phyloP scores from a whole-genome alignment of 2,888 invertebrate species.

The Dyspetes luteomarginatus region DNA sequence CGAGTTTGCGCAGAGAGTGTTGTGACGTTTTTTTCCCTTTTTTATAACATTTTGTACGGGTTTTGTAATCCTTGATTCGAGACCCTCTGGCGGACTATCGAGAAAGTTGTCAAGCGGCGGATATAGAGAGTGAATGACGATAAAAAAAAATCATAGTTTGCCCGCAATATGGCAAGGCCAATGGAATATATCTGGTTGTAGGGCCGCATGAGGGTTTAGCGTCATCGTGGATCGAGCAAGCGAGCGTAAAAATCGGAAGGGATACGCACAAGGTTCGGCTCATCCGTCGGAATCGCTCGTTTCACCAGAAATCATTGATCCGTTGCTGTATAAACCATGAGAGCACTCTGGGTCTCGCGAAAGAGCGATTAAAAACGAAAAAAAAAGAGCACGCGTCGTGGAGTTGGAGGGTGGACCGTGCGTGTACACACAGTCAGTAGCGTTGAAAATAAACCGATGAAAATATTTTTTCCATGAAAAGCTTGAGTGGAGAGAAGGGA shows the following conservation, averaged over 20 bases:
- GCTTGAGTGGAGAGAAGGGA: slow-evolving; percentile 2
- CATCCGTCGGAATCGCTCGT: slow-evolving; percentile 23
- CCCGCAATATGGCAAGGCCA: neutral
- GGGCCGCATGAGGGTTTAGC: neutral
- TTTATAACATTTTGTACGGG: neutral
- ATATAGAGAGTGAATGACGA: neutral
- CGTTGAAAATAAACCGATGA: slow-evolving; percentile 26
- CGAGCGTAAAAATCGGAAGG: neutral
- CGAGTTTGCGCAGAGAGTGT: neutral
- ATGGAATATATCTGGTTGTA: neutral
- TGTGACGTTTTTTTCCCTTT: neutral
- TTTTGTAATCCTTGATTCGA: neutral
- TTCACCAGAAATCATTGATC: slow-evolving; percentile 25
- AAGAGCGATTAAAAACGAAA: slow-evolving; percentile 22
- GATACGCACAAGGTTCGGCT: slow-evolving; percentile 11
- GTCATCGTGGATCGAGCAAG: neutral
- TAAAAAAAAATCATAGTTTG: neutral
- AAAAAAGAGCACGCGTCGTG: neutral
- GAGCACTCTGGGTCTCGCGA: slow-evolving; percentile 20
- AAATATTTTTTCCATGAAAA: slow-evolving; percentile 13
- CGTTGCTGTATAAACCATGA: slow-evolving; percentile 8
- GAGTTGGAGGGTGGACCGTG: neutral
- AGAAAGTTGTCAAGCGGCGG: neutral
- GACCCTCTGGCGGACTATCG: neutral
- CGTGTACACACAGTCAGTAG: neutral